Conservation (phyloP, 2,888 invertebrate genomes). For the Agonopterix subpropinquella region DNA sequence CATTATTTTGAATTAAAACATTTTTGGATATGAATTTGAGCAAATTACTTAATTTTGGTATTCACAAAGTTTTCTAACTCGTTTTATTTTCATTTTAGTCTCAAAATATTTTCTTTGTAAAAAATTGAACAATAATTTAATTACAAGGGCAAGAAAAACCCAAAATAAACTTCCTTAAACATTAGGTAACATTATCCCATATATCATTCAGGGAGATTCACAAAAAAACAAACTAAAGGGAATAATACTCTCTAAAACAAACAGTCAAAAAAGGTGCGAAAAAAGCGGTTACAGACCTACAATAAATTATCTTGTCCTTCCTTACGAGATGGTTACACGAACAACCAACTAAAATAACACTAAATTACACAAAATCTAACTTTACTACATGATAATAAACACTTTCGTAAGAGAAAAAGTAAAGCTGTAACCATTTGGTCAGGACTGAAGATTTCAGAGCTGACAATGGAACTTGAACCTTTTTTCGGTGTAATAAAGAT, state of each 20-base stretch:
- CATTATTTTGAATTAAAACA: no score
- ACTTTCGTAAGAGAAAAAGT: conserved; percentile 12
- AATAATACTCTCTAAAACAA: conserved; percentile 29
- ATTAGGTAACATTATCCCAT: no score
- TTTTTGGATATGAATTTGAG: no score
- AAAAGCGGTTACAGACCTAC: conserved; percentile 42
- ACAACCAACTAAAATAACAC: conserved; percentile 11
- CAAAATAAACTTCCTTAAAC: no score
- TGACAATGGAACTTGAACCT: conserved; percentile 15
- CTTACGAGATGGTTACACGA: conserved; percentile 36
- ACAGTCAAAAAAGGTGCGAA: conserved; percentile 38
- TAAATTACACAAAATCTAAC: conserved; percentile 11
- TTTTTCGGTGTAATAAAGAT: conserved; percentile 19
- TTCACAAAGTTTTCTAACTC: no score
- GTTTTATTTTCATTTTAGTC: no score
- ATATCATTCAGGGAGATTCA: conserved; percentile 1
- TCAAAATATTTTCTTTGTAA: no score
- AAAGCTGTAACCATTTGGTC: background rate
- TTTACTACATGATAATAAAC: conserved; percentile 16
- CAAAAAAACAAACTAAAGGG: conserved; percentile 11
- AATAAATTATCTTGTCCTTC: conserved; percentile 52
- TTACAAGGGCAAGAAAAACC: no score
- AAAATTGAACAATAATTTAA: no score
- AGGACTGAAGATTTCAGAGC: conserved; percentile 1
- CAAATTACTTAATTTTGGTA: no score